Percentiles rank a stretch among this genome's conserved stretches.
These are phyloP conservation scores for Glyptemys insculpta DNA, from an alignment of 2,797 vertebrate species.

Conservation along the genomic window DNA sequence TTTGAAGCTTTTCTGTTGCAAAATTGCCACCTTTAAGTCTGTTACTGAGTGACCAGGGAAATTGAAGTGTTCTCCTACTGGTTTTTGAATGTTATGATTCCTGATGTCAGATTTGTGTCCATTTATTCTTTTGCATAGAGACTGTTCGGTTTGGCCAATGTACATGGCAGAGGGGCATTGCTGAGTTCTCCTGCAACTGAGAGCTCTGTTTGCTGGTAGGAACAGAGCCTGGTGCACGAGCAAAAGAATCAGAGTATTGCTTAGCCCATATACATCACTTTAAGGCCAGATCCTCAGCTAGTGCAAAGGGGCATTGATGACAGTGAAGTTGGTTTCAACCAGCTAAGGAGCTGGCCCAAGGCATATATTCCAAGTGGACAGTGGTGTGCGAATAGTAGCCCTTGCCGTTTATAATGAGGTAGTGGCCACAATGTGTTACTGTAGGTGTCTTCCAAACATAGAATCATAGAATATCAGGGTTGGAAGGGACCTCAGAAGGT, in stretches of 20 bases:
- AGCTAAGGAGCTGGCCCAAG: neutral
- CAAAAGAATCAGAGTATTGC: neutral
- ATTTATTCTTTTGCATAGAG: too few relatives aligned
- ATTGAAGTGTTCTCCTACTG: too few relatives aligned
- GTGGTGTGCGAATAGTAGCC: neutral
- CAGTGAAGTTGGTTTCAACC: neutral
- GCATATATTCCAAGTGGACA: neutral
- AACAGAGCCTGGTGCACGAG: neutral
- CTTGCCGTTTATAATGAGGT: neutral
- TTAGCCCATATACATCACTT: neutral
- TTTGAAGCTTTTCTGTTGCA: too few relatives aligned
- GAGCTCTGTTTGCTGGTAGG: neutral
- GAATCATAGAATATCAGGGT: too few relatives aligned
- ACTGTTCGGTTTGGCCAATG: too few relatives aligned
- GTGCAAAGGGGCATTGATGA: neutral
- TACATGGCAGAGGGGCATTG: too few relatives aligned
- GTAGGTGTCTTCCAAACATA: neutral
- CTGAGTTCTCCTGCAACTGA: neutral
- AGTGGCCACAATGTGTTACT: neutral
- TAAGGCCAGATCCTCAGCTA: neutral
- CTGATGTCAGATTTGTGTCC: too few relatives aligned
- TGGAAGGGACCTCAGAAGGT: too few relatives aligned
- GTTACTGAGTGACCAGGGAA: too few relatives aligned
- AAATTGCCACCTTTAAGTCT: too few relatives aligned
- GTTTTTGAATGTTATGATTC: too few relatives aligned